phyloP scores from a whole-genome alignment of 1,140 invertebrate species.

The Harlomillsia oculata region DNA sequence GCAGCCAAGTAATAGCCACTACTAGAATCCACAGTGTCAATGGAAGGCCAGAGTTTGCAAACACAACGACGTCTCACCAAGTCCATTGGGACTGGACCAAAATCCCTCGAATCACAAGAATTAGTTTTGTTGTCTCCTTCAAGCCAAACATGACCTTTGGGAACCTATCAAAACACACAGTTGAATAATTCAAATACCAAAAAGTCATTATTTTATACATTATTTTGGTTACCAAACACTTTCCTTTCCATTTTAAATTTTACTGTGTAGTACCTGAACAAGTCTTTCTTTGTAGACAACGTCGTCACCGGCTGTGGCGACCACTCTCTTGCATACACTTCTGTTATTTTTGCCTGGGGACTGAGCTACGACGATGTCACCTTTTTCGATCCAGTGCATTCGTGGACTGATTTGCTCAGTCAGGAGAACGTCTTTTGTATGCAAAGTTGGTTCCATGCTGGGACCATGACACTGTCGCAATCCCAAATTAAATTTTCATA shows the following conservation, averaged over 20 bases:
- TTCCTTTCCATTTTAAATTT: too few relatives aligned
- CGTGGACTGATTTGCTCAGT: conserved; percentile 65
- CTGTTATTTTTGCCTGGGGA: conserved; percentile 66
- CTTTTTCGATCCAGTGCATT: conserved; percentile 52
- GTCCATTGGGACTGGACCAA: conserved; percentile 77
- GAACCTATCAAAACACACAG: conserved; percentile 55
- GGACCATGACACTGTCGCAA: conserved; percentile 75
- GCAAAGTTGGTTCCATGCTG: conserved; percentile 83
- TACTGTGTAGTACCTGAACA: too few relatives aligned
- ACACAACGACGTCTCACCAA: conserved; percentile 54
- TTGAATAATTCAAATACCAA: too few relatives aligned
- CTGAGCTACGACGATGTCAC: conserved; percentile 72
- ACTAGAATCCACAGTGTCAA: too few relatives aligned
- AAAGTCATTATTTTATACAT: too few relatives aligned
- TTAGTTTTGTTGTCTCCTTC: conserved; percentile 81
- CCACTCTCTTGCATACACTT: conserved; percentile 70
- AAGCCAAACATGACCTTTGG: conserved; percentile 80
- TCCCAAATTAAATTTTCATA: too few relatives aligned
- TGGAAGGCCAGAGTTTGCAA: conserved; percentile 10
- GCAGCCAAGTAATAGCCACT: too few relatives aligned
- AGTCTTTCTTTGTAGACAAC: too few relatives aligned
- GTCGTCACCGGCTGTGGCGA: neutral
- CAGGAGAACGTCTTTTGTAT: conserved; percentile 61
- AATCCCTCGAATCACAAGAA: conserved; percentile 75
- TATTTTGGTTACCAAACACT: too few relatives aligned